Percentiles rank a stretch among this genome's conserved stretches.
These are phyloP conservation scores for Glossosoma conforme DNA, from an alignment of 1,140 invertebrate species.

Conservation along the genomic window DNA sequence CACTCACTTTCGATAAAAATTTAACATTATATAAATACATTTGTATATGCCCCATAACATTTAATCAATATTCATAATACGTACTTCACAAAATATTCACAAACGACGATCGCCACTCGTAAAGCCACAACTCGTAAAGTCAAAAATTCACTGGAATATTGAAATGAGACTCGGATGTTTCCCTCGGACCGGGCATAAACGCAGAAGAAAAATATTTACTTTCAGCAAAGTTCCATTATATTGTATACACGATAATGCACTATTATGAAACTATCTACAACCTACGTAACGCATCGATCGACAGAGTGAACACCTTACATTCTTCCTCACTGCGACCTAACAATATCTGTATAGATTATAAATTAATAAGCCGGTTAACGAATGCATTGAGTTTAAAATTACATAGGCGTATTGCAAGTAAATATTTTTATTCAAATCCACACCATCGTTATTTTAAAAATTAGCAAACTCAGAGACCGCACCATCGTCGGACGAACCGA, in stretches of 20 bases:
- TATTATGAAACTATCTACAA: no score
- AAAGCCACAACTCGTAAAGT: background rate
- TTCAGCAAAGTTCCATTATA: background rate
- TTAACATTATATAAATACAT: background rate
- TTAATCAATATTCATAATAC: conserved; percentile 18
- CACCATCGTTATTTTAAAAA: background rate
- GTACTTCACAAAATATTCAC: conserved; percentile 3
- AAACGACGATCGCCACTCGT: background rate
- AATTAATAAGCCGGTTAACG: no score
- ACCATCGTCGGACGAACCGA: background rate
- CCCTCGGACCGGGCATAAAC: conserved; percentile 7
- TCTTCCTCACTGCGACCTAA: no score
- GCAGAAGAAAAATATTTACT: conserved; percentile 8
- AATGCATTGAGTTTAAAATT: no score
- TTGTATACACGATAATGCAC: no score
- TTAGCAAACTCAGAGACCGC: background rate
- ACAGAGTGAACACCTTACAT: no score
- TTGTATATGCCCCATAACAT: conserved; percentile 27
- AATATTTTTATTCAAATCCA: no score
- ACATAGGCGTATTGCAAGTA: no score
- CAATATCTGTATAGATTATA: no score
- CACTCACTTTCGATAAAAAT: no score
- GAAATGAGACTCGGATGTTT: background rate
- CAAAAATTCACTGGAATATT: background rate
- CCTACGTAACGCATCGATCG: no score